These are phyloP conservation scores for Thalassaphorura encarpata DNA, from an alignment of 1,140 invertebrate species.

Conservation along the genomic window DNA sequence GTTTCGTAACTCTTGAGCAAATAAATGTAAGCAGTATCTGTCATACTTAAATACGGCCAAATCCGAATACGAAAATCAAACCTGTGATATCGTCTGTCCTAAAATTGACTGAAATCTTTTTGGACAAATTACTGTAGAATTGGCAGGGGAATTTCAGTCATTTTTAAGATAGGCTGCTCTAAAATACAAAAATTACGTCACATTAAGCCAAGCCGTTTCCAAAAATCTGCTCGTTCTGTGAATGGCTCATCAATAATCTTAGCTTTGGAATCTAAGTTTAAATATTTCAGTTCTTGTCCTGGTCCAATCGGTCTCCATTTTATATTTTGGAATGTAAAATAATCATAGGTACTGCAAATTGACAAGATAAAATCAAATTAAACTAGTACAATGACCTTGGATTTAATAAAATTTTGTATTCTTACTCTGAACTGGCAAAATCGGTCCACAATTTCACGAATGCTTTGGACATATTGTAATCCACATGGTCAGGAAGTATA, in stretches of 20 bases:
- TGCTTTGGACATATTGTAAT: neutral
- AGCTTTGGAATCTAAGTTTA: conserved; percentile 14
- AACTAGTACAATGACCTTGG: too few species aligned
- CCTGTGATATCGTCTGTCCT: too few species aligned
- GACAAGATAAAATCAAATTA: neutral
- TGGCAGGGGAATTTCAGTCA: too few species aligned
- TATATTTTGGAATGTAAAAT: conserved; percentile 12
- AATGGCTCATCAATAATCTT: conserved; percentile 21
- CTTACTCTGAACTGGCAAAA: neutral
- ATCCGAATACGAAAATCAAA: too few species aligned
- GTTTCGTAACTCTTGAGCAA: too few species aligned
- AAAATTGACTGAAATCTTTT: too few species aligned
- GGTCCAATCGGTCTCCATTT: conserved; percentile 8
- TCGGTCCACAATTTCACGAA: conserved; percentile 1
- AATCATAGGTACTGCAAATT: neutral
- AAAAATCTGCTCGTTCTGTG: conserved; percentile 15
- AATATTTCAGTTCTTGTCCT: conserved; percentile 6
- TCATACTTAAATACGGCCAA: too few species aligned
- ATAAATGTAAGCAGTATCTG: too few species aligned
- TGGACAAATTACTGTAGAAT: too few species aligned
- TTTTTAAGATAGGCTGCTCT: too few species aligned
- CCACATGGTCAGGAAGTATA: neutral
- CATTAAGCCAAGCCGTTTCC: neutral
- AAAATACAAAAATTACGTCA: neutral
- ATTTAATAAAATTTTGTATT: neutral